phyloP scores from a whole-genome alignment of 2,797 vertebrate species.

The Pristis pectinata region DNA sequence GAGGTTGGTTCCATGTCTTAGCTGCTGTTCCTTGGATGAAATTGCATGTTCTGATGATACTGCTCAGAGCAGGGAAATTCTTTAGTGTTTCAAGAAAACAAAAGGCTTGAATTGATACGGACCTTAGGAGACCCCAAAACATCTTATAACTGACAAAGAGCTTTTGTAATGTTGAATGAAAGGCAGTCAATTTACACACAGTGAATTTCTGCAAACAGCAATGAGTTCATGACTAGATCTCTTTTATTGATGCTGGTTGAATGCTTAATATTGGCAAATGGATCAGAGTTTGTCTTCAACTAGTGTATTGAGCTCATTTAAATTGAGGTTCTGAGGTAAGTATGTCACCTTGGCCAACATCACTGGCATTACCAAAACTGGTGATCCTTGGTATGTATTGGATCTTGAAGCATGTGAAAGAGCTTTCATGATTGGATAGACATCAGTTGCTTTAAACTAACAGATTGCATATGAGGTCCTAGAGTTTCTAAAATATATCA shows the following conservation, averaged over 20 bases:
- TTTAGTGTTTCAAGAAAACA: background rate
- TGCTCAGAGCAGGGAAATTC: background rate
- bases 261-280: background rate
- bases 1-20: background rate
- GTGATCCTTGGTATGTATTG: background rate
- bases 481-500: background rate
- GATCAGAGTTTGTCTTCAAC: background rate
- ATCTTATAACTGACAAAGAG: background rate
- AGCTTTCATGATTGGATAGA: background rate
- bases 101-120: background rate
- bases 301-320: background rate
- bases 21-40: background rate
- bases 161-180: background rate
- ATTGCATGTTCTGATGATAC: background rate
- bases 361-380: background rate
- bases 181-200: background rate
- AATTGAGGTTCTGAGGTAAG: background rate
- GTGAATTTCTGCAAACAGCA: background rate
- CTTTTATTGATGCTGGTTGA: background rate
- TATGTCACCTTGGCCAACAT: background rate
- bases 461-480: background rate
- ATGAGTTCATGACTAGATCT: background rate
- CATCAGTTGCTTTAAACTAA: background rate
- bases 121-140: background rate
- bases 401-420: background rate